phyloP scores from a whole-genome alignment of 2,888 invertebrate genomes.

The Mantis religiosa region DNA sequence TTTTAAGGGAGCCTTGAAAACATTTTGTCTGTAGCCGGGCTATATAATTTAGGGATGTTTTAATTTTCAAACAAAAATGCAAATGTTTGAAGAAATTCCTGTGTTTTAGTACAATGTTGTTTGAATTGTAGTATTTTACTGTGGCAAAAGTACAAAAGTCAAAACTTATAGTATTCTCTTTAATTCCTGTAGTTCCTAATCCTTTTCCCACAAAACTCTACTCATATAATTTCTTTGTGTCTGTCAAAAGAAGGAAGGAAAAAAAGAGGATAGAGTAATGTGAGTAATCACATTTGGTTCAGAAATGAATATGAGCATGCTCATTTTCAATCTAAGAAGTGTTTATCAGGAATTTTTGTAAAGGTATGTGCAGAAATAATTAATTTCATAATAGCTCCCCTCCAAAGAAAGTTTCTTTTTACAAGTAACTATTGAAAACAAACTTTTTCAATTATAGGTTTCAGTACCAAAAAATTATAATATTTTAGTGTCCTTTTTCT shows the following conservation, averaged over 20 bases:
- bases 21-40: background rate
- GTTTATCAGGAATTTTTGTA: background rate
- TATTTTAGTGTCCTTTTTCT: too few relatives aligned
- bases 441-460: too few relatives aligned
- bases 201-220: background rate
- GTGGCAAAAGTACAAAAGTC: background rate
- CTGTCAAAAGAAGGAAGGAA: too few relatives aligned
- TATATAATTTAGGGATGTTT: background rate
- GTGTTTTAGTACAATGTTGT: background rate
- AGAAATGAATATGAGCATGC: background rate
- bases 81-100: background rate
- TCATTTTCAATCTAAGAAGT: background rate
- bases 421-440: too few relatives aligned
- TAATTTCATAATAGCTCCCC: too few relatives aligned
- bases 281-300: background rate
- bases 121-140: background rate
- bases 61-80: background rate
- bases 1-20: background rate
- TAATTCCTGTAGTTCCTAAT: background rate
- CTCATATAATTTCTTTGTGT: too few relatives aligned
- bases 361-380: background rate
- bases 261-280: background rate
- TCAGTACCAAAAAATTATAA: too few relatives aligned
- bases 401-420: too few relatives aligned
- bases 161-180: background rate